Percentiles rank a stretch among this genome's conserved stretches.
Evolutionary conservation across 2,888 invertebrate species (phyloP).

Genomic region (Prenolepis imparis): DNA sequence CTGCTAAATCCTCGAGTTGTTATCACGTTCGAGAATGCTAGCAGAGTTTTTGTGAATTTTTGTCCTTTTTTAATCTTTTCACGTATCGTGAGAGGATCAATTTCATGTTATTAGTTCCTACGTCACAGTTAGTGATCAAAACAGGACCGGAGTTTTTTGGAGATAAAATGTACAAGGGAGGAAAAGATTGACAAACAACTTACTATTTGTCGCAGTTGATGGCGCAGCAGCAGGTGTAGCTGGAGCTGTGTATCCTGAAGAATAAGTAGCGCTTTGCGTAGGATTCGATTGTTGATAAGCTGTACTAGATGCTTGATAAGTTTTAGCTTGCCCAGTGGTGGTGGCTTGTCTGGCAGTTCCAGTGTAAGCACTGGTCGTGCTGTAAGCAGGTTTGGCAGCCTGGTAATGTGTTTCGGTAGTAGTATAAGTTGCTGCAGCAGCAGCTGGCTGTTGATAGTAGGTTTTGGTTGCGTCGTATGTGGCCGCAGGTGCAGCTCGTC

Average conservation of each 20-base stretch:
- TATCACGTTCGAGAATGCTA: conserved; percentile 53
- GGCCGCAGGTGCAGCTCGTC: conserved; percentile 89
- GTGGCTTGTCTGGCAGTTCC: conserved; percentile 87
- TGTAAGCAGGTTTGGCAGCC: conserved; percentile 91
- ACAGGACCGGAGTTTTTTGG: conserved; percentile 55
- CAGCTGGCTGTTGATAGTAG: conserved; percentile 94
- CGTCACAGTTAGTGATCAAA: conserved; percentile 68
- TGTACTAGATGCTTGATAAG: conserved; percentile 85
- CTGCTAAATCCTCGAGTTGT: conserved; percentile 59
- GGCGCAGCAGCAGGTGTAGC: conserved; percentile 85
- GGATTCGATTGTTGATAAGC: conserved; percentile 85
- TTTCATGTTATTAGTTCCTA: conserved; percentile 80
- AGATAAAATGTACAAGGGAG: conserved; percentile 22
- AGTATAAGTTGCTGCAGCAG: conserved; percentile 90
- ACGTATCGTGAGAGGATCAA: conserved; percentile 77
- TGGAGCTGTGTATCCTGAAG: conserved; percentile 84
- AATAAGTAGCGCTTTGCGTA: conserved; percentile 83
- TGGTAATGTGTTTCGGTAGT: conserved; percentile 89
- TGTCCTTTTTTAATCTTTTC: conserved; percentile 16
- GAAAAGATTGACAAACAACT: conserved; percentile 74
- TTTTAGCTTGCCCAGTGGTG: conserved; percentile 87
- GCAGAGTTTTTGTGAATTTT: conserved; percentile 57
- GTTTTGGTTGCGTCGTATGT: conserved; percentile 94
- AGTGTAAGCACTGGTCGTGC: conserved; percentile 91
- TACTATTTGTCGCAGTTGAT: conserved; percentile 84